These are phyloP conservation scores for Himalopsyche phryganea DNA, from an alignment of 1,140 invertebrate species.

Conservation along the genomic window DNA sequence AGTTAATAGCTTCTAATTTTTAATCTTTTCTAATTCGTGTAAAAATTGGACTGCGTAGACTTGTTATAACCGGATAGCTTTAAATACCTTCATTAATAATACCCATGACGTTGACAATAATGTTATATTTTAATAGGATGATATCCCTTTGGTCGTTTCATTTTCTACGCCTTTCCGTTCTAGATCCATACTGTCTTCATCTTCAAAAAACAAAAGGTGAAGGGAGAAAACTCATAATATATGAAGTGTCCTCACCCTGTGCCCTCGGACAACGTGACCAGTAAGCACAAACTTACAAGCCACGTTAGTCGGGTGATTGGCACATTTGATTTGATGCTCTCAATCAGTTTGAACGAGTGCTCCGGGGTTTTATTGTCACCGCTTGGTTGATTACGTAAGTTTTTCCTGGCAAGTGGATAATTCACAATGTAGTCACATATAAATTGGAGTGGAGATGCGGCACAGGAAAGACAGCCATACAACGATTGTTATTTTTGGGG, in stretches of 20 bases:
- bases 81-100: too few species aligned
- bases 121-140: too few species aligned
- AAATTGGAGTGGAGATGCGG: not conserved
- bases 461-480: too few species aligned
- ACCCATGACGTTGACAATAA: too few species aligned
- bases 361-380: slow-evolving; percentile 30
- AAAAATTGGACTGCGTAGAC: too few species aligned
- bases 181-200: not conserved
- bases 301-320: slow-evolving; percentile 28
- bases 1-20: too few species aligned
- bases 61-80: too few species aligned
- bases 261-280: not conserved
- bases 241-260: not conserved
- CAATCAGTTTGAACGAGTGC: slow-evolving; percentile 31
- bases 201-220: not conserved
- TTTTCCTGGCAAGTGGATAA: slow-evolving; percentile 24
- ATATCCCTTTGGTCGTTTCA: too few species aligned
- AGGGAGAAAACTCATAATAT: not conserved
- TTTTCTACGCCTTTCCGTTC: too few species aligned
- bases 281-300: slow-evolving; percentile 17
- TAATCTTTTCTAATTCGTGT: too few species aligned
- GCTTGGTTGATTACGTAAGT: slow-evolving; percentile 27
- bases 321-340: slow-evolving; percentile 33
- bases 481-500: too few species aligned
- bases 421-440: slow-evolving; percentile 14